phyloP scores from a whole-genome alignment of 2,113 vertebrate species.

The Corythoichthys intestinalis region DNA sequence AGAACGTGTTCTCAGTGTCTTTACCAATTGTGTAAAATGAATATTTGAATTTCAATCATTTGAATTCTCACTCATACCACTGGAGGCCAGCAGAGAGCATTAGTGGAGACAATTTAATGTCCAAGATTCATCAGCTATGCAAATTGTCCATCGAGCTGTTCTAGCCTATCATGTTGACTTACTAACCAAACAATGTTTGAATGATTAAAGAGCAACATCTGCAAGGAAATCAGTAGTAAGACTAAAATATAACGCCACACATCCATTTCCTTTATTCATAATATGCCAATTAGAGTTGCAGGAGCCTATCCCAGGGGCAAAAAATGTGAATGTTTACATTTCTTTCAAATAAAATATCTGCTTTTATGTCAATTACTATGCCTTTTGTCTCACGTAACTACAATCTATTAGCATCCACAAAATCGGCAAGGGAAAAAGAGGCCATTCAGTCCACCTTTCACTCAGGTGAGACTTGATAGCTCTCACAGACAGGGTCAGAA shows the following conservation, averaged over 20 bases:
- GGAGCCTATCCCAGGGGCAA: neutral
- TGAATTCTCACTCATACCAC: constrained; percentile 12
- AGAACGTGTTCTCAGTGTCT: too few species aligned
- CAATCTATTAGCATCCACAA: constrained; percentile 27
- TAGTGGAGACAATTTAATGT: neutral
- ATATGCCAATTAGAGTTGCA: neutral
- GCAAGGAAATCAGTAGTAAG: neutral
- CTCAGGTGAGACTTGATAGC: neutral
- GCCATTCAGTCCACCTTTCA: neutral
- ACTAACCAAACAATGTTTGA: neutral
- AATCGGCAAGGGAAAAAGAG: constrained; percentile 6
- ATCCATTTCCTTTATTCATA: neutral
- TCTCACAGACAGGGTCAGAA: constrained; percentile 4
- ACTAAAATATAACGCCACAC: neutral
- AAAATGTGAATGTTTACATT: neutral
- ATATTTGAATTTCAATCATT: neutral
- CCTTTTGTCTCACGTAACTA: neutral
- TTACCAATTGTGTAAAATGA: too few species aligned
- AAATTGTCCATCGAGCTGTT: neutral
- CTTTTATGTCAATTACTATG: neutral
- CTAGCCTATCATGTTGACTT: neutral
- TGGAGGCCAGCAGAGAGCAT: constrained; percentile 34
- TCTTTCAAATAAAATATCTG: neutral
- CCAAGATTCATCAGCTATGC: neutral
- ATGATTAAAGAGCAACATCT: neutral